Conservation (phyloP, 2,797 vertebrate species). For the Eospalax fontanierii region DNA sequence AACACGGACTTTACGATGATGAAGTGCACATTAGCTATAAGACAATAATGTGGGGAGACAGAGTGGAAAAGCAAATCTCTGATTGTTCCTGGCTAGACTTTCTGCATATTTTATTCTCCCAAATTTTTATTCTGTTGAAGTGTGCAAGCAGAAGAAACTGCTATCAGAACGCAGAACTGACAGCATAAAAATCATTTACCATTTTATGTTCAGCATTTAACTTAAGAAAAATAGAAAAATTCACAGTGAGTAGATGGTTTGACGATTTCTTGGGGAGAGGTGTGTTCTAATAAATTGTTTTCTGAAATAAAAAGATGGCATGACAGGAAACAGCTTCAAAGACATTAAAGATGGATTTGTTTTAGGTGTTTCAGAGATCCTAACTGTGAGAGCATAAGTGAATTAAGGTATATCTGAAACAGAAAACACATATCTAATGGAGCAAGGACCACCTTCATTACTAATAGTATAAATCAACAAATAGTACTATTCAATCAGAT, state of each 20-base stretch:
- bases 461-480: background rate
- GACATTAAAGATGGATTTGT: background rate
- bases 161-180: conserved; percentile 48
- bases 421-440: conserved; percentile 21
- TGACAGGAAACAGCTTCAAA: conserved; percentile 37
- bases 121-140: conserved; percentile 25
- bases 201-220: conserved; percentile 61
- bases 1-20: background rate
- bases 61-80: conserved; percentile 57
- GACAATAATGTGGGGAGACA: background rate
- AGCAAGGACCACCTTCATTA: conserved; percentile 19
- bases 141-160: background rate
- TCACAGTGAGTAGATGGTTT: background rate
- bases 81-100: conserved; percentile 41
- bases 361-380: conserved; percentile 5
- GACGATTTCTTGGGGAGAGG: background rate
- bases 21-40: conserved; percentile 3
- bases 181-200: conserved; percentile 13
- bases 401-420: background rate
- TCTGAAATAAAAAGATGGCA: background rate
- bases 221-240: conserved; percentile 52
- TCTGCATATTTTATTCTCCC: conserved; percentile 52
- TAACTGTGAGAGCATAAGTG: conserved; percentile 17
- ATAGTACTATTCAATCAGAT: background rate
- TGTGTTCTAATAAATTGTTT: conserved; percentile 36